Conservation (phyloP, 2,888 invertebrate genomes). For the Pheosia tremula region DNA sequence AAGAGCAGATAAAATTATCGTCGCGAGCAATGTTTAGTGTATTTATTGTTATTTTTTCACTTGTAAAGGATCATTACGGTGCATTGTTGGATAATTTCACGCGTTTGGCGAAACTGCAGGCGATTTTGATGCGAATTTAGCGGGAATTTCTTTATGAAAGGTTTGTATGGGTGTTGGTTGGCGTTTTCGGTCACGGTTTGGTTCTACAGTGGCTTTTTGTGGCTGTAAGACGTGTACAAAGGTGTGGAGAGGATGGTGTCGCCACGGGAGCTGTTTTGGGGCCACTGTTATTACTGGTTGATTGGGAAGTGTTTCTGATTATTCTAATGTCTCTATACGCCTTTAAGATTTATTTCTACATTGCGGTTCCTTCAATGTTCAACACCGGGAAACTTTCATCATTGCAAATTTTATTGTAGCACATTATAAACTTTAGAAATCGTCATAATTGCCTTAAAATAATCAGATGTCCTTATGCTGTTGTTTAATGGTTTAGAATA, state of each 20-base stretch:
- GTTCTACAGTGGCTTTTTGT: constrained; percentile 51
- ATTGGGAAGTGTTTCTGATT: not conserved
- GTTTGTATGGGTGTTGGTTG: constrained; percentile 55
- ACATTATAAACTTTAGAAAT: too few species aligned
- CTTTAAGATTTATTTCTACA: too few species aligned
- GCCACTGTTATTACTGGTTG: constrained; percentile 1
- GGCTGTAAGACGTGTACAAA: constrained; percentile 47
- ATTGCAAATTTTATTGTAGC: too few species aligned
- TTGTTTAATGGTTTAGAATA: too few species aligned
- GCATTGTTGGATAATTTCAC: constrained; percentile 81
- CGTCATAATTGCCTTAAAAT: too few species aligned
- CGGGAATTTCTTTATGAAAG: constrained; percentile 62
- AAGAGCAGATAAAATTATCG: constrained; percentile 31
- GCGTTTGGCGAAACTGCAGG: constrained; percentile 79
- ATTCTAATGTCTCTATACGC: not conserved
- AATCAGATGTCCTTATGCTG: too few species aligned
- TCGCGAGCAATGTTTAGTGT: constrained; percentile 53
- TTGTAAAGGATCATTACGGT: constrained; percentile 77
- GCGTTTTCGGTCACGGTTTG: constrained; percentile 52
- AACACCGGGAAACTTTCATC: too few species aligned
- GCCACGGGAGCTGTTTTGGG: constrained; percentile 27
- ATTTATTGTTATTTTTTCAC: constrained; percentile 75
- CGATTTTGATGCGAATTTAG: constrained; percentile 71
- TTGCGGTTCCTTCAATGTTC: too few species aligned
- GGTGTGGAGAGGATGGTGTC: constrained; percentile 36